Percentiles rank a stretch among this genome's conserved stretches.
Evolutionary conservation across 2,797 vertebrate genomes (phyloP).

Genomic region (Menidia menidia): DNA sequence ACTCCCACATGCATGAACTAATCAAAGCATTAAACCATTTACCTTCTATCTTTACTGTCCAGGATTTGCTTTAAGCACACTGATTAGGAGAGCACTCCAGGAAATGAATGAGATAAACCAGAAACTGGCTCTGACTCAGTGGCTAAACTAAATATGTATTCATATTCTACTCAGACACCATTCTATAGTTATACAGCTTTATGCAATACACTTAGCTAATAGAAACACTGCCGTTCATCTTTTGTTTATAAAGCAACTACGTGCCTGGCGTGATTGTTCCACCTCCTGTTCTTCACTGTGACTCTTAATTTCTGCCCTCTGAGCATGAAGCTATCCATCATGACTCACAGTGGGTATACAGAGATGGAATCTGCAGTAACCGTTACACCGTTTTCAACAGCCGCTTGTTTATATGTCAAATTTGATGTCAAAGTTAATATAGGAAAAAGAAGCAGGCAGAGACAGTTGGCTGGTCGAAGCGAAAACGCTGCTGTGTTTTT

Average conservation of each 20-base stretch:
- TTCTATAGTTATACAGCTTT: too few relatives aligned
- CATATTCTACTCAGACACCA: too few relatives aligned
- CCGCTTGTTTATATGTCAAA: conserved; percentile 27
- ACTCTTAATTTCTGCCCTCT: conserved; percentile 2
- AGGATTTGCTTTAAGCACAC: too few relatives aligned
- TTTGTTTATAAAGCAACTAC: not conserved
- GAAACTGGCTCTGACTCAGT: too few relatives aligned
- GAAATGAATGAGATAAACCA: too few relatives aligned
- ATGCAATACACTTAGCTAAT: too few relatives aligned
- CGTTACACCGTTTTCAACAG: conserved; percentile 6
- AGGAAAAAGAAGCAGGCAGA: conserved; percentile 25
- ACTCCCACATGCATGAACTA: too few relatives aligned
- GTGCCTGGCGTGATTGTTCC: not conserved
- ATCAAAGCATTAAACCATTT: too few relatives aligned
- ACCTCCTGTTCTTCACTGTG: not conserved
- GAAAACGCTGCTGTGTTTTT: conserved; percentile 79
- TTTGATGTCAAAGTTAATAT: conserved; percentile 10
- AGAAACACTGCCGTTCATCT: too few relatives aligned
- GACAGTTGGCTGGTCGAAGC: conserved; percentile 59
- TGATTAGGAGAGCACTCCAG: too few relatives aligned
- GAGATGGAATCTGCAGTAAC: conserved; percentile 8
- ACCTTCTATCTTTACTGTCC: too few relatives aligned
- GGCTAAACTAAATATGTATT: too few relatives aligned
- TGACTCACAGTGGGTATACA: not conserved
- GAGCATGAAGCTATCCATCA: not conserved